A percentile compares a stretch with the other conserved stretches of the same genome.
Conservation (phyloP, 2,888 invertebrate genomes). For the Tetranychus piercei region DNA sequence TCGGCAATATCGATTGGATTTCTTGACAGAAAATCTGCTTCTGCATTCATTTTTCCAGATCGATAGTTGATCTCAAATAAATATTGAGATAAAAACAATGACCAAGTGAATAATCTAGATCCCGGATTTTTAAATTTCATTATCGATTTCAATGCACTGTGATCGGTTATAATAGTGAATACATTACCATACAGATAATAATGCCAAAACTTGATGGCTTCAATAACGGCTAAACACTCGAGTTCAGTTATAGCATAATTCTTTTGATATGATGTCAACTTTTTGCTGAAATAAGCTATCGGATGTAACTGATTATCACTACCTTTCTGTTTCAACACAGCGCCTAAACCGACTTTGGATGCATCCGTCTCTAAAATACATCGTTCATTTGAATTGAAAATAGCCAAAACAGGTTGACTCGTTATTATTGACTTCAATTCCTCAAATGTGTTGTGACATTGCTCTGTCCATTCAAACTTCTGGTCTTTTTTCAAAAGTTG, state of each 20-base stretch:
- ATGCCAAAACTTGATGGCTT: conserved; percentile 24
- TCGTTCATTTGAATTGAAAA: no score
- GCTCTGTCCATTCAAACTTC: conserved; percentile 7
- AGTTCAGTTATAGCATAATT: conserved; percentile 26
- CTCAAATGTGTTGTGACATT: no score
- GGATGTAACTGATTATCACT: conserved; percentile 23
- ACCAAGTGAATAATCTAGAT: conserved; percentile 14
- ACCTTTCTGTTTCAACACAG: conserved; percentile 26
- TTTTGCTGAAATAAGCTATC: conserved; percentile 17
- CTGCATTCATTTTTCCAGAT: conserved; percentile 21
- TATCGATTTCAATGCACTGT: conserved; percentile 10
- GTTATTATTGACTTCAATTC: no score
- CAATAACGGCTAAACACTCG: conserved; percentile 25
- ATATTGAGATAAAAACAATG: conserved; percentile 20
- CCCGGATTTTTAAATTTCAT: background rate
- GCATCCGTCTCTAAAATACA: conserved; percentile 27
- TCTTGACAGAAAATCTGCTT: conserved; percentile 24
- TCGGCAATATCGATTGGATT: no score
- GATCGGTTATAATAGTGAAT: conserved; percentile 18
- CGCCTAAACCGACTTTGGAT: conserved; percentile 26
- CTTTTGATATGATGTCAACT: conserved; percentile 24
- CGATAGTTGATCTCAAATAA: conserved; percentile 23
- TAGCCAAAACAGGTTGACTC: no score
- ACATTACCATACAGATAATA: conserved; percentile 11
- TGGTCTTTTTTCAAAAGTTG: conserved; percentile 9